These are phyloP conservation scores for Sternarchorhynchus goeldii DNA, from an alignment of 2,797 vertebrate genomes.

Conservation along the genomic window DNA sequence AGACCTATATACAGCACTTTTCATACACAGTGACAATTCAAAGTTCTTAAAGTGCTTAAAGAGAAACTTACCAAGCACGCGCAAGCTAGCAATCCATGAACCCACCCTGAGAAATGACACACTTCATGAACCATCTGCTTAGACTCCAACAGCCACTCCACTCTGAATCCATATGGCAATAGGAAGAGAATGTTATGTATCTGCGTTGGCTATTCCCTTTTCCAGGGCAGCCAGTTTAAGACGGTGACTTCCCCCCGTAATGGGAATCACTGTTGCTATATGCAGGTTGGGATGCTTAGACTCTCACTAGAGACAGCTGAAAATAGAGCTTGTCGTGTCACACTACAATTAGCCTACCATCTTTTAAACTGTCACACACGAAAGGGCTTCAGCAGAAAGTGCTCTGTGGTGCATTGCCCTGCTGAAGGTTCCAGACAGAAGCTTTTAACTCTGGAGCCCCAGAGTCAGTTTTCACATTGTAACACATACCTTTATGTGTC, in stretches of 20 bases:
- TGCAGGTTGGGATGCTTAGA: conserved; percentile 57
- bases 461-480: conserved; percentile 17
- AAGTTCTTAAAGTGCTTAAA: no score
- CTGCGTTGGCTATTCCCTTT: conserved; percentile 27
- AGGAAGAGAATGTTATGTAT: conserved; percentile 36
- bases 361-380: conserved; percentile 54
- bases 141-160: conserved; percentile 4
- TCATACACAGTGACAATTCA: no score
- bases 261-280: conserved; percentile 59
- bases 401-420: conserved; percentile 45
- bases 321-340: conserved; percentile 63
- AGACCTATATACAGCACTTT: no score
- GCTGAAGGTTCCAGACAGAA: conserved; percentile 44
- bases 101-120: no score
- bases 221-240: conserved; percentile 33
- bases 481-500: background rate
- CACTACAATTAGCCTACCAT: conserved; percentile 66
- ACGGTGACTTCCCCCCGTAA: conserved; percentile 55
- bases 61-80: no score
- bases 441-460: background rate
- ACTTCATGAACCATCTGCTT: conserved; percentile 4
- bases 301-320: conserved; percentile 56
- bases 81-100: no score
- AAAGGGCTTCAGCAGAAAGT: conserved; percentile 53
- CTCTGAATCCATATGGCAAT: conserved; percentile 30